A percentile compares a stretch with the other conserved stretches of the same genome.
Evolutionary conservation across 2,888 invertebrate species (phyloP).

Genomic region (Bellardia pandia): DNA sequence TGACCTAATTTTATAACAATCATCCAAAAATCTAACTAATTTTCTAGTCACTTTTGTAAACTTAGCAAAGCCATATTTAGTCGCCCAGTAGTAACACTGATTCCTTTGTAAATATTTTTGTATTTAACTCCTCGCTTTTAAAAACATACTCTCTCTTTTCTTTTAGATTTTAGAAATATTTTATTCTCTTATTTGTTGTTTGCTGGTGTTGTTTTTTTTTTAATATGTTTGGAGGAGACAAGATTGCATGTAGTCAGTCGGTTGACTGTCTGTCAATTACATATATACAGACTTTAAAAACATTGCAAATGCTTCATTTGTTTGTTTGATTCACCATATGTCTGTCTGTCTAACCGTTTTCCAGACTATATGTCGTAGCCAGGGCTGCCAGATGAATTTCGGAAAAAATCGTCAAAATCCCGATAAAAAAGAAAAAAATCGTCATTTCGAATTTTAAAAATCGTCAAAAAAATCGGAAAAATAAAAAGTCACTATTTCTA

Average conservation of each 20-base stretch:
- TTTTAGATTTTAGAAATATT: constrained; percentile 3
- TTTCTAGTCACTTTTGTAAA: too few relatives aligned
- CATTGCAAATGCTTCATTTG: constrained; percentile 37
- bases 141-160: not conserved
- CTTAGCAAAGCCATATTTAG: too few relatives aligned
- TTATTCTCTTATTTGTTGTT: constrained; percentile 31
- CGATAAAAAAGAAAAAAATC: too few relatives aligned
- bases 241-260: not conserved
- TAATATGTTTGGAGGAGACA: not conserved
- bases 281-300: constrained; percentile 33
- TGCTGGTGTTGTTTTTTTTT: constrained; percentile 6
- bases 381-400: too few relatives aligned
- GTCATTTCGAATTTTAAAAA: too few relatives aligned
- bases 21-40: too few relatives aligned
- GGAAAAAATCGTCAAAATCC: too few relatives aligned
- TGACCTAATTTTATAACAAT: too few relatives aligned
- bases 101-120: not conserved
- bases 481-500: too few relatives aligned
- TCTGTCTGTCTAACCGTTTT: not conserved
- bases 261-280: constrained; percentile 29
- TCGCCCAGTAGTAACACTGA: not conserved
- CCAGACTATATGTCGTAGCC: not conserved
- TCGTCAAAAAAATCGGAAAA: too few relatives aligned
- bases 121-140: not conserved
- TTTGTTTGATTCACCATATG: not conserved